These are phyloP conservation scores for Potorous gilbertii DNA, from an alignment of 2,797 vertebrate species.

Conservation along the genomic window DNA sequence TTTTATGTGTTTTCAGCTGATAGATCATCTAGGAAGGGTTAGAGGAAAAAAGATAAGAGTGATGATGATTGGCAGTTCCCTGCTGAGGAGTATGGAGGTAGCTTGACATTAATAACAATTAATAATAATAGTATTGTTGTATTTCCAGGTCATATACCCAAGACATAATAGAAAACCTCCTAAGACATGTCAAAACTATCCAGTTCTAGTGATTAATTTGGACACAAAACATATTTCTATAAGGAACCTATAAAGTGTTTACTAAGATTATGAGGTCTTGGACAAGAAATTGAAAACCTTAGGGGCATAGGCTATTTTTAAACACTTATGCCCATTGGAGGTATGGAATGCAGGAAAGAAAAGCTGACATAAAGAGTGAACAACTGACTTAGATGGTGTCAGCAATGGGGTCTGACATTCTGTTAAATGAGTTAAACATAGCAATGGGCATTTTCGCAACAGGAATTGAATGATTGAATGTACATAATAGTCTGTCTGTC, in stretches of 20 bases:
- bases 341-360: not conserved
- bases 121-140: not conserved
- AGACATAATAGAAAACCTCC: not conserved
- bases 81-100: not conserved
- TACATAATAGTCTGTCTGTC: not conserved
- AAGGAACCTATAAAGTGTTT: not conserved
- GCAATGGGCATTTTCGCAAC: not conserved
- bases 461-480: not conserved
- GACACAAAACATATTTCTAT: not conserved
- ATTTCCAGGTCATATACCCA: not conserved
- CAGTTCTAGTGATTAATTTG: not conserved
- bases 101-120: not conserved
- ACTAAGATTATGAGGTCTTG: not conserved
- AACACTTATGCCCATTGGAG: not conserved
- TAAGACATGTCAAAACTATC: not conserved
- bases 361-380: not conserved
- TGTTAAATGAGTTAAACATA: not conserved
- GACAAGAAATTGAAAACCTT: not conserved
- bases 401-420: not conserved
- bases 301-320: not conserved
- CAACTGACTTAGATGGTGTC: not conserved
- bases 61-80: not conserved
- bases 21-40: not conserved
- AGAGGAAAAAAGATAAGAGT: not conserved
- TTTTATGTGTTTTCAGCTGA: not conserved